Conservation (phyloP, 2,797 vertebrate species). For the Phataginus tetradactyla region DNA sequence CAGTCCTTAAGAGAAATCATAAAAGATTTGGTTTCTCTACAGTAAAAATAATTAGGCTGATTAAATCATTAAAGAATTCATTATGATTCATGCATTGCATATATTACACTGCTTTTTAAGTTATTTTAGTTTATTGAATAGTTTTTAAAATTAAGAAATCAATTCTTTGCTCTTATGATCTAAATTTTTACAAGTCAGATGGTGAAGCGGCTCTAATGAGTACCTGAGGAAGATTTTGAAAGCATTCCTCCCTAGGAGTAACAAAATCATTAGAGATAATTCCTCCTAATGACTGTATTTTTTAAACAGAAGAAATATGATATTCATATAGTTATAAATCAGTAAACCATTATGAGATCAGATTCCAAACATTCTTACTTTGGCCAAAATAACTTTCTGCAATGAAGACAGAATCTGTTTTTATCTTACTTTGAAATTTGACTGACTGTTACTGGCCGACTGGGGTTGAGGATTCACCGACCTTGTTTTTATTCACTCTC, state of each 20-base stretch:
- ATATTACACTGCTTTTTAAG: neutral
- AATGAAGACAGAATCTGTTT: neutral
- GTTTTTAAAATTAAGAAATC: neutral
- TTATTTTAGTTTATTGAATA: conserved; percentile 11
- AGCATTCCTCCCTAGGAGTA: conserved; percentile 32
- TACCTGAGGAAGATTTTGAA: conserved; percentile 31
- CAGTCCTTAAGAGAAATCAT: neutral
- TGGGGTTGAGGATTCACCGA: neutral
- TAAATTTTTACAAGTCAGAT: conserved; percentile 37
- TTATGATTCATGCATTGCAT: neutral
- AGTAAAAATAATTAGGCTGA: conserved; percentile 11
- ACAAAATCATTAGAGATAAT: neutral
- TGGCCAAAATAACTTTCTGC: neutral
- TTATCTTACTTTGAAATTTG: neutral
- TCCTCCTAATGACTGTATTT: neutral
- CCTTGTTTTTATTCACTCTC: neutral
- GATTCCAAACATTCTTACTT: neutral
- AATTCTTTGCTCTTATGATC: neutral
- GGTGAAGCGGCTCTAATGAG: neutral
- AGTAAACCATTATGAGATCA: neutral
- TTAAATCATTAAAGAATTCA: conserved; percentile 38
- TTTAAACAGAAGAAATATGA: neutral
- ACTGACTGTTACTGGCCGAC: neutral
- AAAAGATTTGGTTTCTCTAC: neutral
- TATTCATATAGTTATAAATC: conserved; percentile 39